Conservation (phyloP, 2,888 invertebrate species). For the Synergus japonicus region DNA sequence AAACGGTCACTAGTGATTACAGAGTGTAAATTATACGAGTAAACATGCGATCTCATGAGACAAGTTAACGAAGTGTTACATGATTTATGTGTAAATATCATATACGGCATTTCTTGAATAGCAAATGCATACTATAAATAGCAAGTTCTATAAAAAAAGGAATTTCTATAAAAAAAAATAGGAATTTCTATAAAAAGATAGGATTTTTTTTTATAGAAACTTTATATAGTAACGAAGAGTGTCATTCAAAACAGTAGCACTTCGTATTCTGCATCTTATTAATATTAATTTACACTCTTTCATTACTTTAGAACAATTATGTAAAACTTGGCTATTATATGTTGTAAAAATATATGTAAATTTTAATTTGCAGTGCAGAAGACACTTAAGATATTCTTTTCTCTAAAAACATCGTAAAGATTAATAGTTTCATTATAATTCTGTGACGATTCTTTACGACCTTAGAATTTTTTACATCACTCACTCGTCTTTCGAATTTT, state of each 20-base stretch:
- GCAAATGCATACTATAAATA: no score
- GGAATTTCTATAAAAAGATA: no score
- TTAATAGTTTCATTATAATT: constrained; percentile 30
- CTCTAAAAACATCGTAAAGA: constrained; percentile 8
- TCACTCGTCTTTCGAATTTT: no score
- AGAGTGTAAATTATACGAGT: not conserved
- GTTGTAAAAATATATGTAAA: not conserved
- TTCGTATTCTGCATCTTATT: not conserved
- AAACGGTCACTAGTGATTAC: not conserved
- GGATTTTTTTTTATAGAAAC: no score
- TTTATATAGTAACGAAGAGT: no score
- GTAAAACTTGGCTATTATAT: not conserved
- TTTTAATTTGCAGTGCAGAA: not conserved
- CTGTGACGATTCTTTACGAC: not conserved
- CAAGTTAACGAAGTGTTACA: no score
- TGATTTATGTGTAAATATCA: no score
- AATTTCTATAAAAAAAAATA: no score
- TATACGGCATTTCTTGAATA: no score
- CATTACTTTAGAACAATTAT: not conserved
- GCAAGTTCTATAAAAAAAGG: no score
- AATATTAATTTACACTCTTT: not conserved
- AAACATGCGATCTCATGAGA: not conserved
- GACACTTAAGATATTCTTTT: not conserved
- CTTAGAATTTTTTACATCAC: no score
- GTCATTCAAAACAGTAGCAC: no score